Percentiles rank a stretch among this genome's conserved stretches.
phyloP scores from a whole-genome alignment of 2,113 vertebrate species.

The Tetraodon nigroviridis region DNA sequence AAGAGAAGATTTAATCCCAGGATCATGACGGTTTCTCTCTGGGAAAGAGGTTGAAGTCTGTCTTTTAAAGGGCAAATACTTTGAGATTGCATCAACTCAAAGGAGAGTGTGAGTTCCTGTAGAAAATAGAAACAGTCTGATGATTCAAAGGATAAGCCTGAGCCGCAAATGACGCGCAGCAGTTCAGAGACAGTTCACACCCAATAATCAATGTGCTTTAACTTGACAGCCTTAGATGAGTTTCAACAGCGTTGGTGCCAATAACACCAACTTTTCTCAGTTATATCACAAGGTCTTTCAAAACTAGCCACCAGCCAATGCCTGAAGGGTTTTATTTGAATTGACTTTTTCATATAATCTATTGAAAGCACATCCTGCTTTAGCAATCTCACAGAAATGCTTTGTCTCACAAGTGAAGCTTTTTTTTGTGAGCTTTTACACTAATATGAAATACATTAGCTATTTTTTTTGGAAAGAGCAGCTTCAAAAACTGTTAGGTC shows the following conservation, averaged over 20 bases:
- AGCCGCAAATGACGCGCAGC: conserved; percentile 37
- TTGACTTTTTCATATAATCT: conserved; percentile 26
- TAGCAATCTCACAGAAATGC: conserved; percentile 25
- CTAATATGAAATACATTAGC: conserved; percentile 12
- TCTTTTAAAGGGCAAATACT: conserved; percentile 41
- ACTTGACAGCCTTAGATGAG: conserved; percentile 56
- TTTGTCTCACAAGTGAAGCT: background rate
- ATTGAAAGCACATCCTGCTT: conserved; percentile 10
- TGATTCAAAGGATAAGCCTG: conserved; percentile 44
- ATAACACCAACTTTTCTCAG: conserved; percentile 47
- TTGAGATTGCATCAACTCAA: conserved; percentile 63
- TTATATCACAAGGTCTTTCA: conserved; percentile 30
- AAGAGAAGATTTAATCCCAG: background rate
- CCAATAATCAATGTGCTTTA: conserved; percentile 66
- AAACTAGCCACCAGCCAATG: conserved; percentile 15
- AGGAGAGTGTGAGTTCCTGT: conserved; percentile 52
- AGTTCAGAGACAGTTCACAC: conserved; percentile 64
- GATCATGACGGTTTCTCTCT: conserved; percentile 30
- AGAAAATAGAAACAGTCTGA: conserved; percentile 27
- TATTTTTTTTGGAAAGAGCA: background rate
- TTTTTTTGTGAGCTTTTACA: background rate
- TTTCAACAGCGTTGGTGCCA: conserved; percentile 43
- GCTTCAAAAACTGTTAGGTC: conserved; percentile 23
- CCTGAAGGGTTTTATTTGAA: conserved; percentile 40
- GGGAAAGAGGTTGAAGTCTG: conserved; percentile 29